Evolutionary conservation across 2,113 vertebrate genomes (phyloP).

Genomic region (Morone chrysops): DNA sequence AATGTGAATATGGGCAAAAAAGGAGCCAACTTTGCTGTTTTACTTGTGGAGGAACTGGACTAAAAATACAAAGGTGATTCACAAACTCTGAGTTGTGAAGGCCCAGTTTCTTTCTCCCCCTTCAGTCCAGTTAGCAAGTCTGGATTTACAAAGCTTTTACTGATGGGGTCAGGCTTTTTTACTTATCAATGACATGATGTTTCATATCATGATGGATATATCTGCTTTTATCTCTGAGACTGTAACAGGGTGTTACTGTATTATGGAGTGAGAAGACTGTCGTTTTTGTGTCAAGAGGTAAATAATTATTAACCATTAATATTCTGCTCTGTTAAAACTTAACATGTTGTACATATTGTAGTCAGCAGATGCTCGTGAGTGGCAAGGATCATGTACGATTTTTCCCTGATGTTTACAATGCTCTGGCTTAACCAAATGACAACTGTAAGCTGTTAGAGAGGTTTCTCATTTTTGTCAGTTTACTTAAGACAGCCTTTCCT

Average conservation of each 20-base stretch:
- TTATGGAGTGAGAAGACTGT: conserved; percentile 14
- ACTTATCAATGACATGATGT: conserved; percentile 1
- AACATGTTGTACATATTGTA: conserved; percentile 38
- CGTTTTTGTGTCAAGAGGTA: conserved; percentile 31
- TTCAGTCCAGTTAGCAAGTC: conserved; percentile 14
- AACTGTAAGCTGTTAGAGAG: conserved; percentile 77
- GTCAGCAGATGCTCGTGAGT: conserved; percentile 21
- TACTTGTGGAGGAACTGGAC: background rate
- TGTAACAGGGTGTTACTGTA: background rate
- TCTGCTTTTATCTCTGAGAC: background rate
- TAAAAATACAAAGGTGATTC: conserved; percentile 6
- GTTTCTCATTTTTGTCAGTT: conserved; percentile 78
- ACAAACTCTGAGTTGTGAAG: background rate
- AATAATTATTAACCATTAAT: conserved; percentile 28
- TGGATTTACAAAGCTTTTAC: conserved; percentile 27
- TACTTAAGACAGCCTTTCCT: conserved; percentile 76
- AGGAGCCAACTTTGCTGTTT: conserved; percentile 13
- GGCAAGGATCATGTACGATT: conserved; percentile 43
- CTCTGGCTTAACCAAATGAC: conserved; percentile 74
- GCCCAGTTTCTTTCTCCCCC: background rate
- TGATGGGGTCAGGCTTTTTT: conserved; percentile 15
- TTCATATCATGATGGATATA: background rate
- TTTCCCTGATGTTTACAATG: conserved; percentile 71
- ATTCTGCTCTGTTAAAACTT: conserved; percentile 7
- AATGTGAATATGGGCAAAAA: conserved; percentile 15